Base-by-base conservation (phyloP, 2,797 vertebrate genomes). In the Argya squamiceps region DNA sequence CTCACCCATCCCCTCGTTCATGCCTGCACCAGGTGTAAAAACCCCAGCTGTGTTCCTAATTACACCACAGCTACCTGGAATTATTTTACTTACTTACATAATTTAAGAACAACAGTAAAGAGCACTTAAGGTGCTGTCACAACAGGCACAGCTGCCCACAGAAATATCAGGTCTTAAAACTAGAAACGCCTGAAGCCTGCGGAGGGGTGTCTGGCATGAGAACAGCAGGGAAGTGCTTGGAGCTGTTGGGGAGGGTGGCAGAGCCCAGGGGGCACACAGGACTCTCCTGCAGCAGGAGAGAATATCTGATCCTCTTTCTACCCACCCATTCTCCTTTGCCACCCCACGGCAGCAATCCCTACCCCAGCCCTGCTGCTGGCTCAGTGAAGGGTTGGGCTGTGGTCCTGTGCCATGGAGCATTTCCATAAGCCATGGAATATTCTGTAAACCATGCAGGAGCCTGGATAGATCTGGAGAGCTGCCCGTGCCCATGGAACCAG, bases 1-100 rank as follows among this genome's bases (percentile, higher is more conserved):
- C 29, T 79, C 77, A 9, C 24, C 39, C 30, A 19, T 10, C 14
- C 21, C 39, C 6, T 13, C 1, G 0, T 8, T 39, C 0, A 0
- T 16, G 18, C 39, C 27, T 8, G 0, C 49, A 21, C 10, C 8
- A 53, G 27, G 19, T 37, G 15, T 6, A 32, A 82, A 78, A 63
- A 15, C 21, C 20, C 15, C 5, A 2, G 22, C 68, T 56, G 7
- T 37, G 9, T 12, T 64, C 41, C 65, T 19, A 34, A 41, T 30
- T 52, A 26, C 41, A 39, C 36, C 43, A 8, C 0, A 0, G n/a
- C 27, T 58, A 23, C 21, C 23, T 30, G 29, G 39, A 17, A 62
- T 47, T 52, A 30, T 67, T 87, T 62, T 56, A 43, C 50, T 43
- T 14, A 37, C 56, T 69, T 46, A 8, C 53, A 10, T 53, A 10